These are phyloP conservation scores for Strix occidentalis DNA, from an alignment of 2,797 vertebrate species.

Conservation along the genomic window DNA sequence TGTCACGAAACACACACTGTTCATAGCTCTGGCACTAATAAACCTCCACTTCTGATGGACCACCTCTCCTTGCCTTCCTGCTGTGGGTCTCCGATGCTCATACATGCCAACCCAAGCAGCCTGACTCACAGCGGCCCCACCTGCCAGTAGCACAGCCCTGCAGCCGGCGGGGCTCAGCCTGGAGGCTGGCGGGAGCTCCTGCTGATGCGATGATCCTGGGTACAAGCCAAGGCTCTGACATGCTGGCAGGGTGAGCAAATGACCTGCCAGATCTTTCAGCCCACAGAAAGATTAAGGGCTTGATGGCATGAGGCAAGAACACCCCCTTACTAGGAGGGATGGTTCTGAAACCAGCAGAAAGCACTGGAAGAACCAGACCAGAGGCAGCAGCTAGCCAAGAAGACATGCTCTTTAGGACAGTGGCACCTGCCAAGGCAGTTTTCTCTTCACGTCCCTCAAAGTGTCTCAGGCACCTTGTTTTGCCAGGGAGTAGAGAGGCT, in stretches of 20 bases:
- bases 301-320: not conserved
- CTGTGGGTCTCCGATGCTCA: fast-evolving
- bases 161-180: not conserved
- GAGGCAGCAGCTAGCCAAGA: not conserved
- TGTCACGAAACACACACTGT: fast-evolving
- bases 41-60: not conserved
- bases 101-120: not conserved
- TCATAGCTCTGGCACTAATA: fast-evolving
- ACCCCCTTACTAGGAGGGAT: not conserved
- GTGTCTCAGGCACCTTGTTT: not conserved
- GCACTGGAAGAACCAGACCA: not conserved
- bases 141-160: not conserved
- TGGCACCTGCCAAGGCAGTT: not conserved
- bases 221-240: not conserved
- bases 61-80: not conserved
- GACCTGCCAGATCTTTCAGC: not conserved
- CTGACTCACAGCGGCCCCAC: fast-evolving
- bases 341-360: not conserved
- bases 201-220: fast-evolving
- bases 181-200: not conserved
- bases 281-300: not conserved
- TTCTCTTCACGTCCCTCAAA: not conserved
- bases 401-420: not conserved
- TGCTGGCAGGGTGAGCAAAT: not conserved
- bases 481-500: not conserved